Conservation (phyloP, 2,113 vertebrate species). For the Anseranas semipalmata region DNA sequence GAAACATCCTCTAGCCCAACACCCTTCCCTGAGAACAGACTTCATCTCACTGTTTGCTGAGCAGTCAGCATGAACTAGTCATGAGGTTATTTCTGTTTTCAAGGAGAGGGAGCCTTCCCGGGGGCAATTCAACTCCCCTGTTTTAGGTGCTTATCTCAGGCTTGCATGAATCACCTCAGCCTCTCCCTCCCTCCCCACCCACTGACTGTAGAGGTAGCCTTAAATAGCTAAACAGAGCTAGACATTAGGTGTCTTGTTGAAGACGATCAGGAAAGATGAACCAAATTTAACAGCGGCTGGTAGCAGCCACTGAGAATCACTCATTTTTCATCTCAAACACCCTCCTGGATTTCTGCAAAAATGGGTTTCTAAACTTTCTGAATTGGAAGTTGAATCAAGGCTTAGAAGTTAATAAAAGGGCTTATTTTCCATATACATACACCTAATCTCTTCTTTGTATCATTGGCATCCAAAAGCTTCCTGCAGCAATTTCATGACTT, state of each 20-base stretch:
- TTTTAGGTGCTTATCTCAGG: constrained; percentile 13
- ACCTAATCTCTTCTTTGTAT: not conserved
- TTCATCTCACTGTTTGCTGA: not conserved
- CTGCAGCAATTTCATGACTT: not conserved
- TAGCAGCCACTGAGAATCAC: not conserved
- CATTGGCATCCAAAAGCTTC: not conserved
- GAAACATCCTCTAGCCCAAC: not conserved
- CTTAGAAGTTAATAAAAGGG: not conserved
- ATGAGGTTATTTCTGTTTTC: constrained; percentile 25
- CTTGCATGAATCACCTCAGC: not conserved
- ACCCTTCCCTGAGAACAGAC: not conserved
- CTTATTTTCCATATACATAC: not conserved
- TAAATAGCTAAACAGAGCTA: not conserved
- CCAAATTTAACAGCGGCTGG: not conserved
- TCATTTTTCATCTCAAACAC: not conserved
- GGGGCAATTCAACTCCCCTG: not conserved
- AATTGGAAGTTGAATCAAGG: not conserved
- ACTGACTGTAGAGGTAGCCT: not conserved
- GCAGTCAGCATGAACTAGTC: not conserved
- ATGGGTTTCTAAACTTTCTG: not conserved
- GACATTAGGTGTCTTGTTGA: not conserved
- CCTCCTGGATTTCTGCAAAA: not conserved
- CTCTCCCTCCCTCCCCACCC: not conserved
- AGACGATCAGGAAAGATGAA: not conserved
- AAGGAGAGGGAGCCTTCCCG: not conserved